Conservation (phyloP, 37 sponge, comb jelly and placozoan species). For the Agelas oroides region DNA sequence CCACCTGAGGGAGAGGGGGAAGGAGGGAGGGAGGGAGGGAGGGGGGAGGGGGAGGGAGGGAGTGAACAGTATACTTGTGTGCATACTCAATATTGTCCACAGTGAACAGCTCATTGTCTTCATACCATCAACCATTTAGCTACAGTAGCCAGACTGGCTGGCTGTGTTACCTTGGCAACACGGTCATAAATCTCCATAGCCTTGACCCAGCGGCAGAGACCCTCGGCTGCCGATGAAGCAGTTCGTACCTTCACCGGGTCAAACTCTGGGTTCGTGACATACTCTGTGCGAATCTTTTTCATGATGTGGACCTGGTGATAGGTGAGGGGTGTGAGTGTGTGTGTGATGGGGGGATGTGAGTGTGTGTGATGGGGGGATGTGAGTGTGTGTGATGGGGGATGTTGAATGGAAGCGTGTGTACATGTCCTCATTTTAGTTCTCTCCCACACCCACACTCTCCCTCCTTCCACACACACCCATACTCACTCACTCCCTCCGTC, state of each 20-base stretch:
- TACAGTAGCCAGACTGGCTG: too few species aligned
- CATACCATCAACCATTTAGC: too few species aligned
- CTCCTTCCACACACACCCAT: too few species aligned
- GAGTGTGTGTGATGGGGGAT: not conserved
- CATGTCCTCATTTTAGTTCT: not conserved
- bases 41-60: too few species aligned
- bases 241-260: constrained; percentile 95
- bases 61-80: not conserved
- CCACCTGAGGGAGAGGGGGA: constrained; percentile 62
- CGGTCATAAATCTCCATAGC: constrained; percentile 99
- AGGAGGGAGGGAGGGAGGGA: not conserved
- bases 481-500: too few species aligned
- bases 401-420: not conserved
- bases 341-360: not conserved
- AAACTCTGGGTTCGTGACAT: constrained; percentile 88
- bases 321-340: not conserved
- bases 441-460: too few species aligned
- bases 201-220: constrained; percentile 92
- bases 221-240: constrained; percentile 99
- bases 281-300: constrained; percentile 94
- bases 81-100: too few species aligned
- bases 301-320: constrained; percentile 77
- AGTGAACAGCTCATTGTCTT: too few species aligned
- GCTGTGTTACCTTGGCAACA: constrained; percentile 86
- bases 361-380: too few species aligned